A percentile compares a stretch with the other conserved stretches of the same genome.
These are phyloP conservation scores for Dryadula phaetusa DNA, from an alignment of 2,888 invertebrate genomes.

Conservation along the genomic window DNA sequence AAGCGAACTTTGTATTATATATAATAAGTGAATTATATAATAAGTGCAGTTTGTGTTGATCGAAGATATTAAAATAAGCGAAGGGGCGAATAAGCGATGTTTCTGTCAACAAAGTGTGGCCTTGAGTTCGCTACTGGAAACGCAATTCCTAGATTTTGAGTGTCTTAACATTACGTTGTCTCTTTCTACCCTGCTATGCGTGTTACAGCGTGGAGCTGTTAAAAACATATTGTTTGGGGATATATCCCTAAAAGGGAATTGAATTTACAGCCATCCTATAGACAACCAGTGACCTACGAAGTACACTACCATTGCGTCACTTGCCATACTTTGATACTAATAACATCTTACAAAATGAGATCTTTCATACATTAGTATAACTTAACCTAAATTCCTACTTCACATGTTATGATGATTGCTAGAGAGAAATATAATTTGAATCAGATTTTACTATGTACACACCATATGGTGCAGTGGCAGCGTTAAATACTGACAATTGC, in stretches of 20 bases:
- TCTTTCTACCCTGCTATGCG: no score
- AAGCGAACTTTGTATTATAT: no score
- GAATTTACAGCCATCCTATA: neutral
- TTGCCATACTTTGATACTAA: conserved; percentile 5
- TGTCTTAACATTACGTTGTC: no score
- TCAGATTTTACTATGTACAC: neutral
- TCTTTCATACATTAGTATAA: conserved; percentile 10
- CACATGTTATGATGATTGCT: conserved; percentile 17
- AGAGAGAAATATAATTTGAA: conserved; percentile 3
- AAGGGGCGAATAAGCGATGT: no score
- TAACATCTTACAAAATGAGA: conserved; percentile 15
- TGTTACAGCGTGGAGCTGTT: no score
- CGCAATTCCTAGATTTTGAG: no score
- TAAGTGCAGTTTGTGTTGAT: no score
- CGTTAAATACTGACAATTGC: neutral
- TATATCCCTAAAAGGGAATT: neutral
- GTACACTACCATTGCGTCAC: neutral
- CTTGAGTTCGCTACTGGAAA: no score
- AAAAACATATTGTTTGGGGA: no score
- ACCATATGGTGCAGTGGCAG: neutral
- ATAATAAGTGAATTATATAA: no score
- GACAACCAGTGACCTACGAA: neutral
- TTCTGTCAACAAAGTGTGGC: no score
- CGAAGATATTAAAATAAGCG: no score
- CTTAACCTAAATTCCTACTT: conserved; percentile 19